phyloP scores from a whole-genome alignment of 2,113 vertebrate species.

The Pluvialis apricaria region DNA sequence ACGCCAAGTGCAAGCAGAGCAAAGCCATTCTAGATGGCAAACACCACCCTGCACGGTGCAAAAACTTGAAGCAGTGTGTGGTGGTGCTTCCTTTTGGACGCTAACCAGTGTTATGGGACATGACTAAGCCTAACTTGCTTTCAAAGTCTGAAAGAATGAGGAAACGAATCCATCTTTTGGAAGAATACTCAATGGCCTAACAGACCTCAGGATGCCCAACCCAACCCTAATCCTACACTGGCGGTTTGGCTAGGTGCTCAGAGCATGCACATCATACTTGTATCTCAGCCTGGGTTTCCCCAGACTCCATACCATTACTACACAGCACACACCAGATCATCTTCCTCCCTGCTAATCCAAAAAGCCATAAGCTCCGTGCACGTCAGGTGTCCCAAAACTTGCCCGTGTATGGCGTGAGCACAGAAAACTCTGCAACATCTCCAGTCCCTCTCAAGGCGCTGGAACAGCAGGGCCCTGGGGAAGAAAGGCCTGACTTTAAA shows the following conservation, averaged over 20 bases:
- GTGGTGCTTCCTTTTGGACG: background rate
- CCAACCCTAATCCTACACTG: background rate
- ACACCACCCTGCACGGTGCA: background rate
- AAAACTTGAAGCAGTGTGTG: accelerated
- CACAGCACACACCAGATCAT: background rate
- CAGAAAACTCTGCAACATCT: background rate
- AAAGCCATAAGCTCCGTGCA: background rate
- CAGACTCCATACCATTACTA: background rate
- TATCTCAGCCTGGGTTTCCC: background rate
- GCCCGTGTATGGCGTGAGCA: background rate
- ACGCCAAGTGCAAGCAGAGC: background rate
- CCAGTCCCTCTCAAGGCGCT: background rate
- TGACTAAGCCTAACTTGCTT: background rate
- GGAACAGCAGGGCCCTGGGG: background rate
- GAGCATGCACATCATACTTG: background rate
- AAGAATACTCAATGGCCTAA: background rate
- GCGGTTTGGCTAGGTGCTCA: background rate
- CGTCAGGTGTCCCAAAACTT: background rate
- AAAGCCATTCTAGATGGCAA: background rate
- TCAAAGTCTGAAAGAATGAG: background rate
- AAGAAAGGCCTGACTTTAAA: conserved; percentile 55
- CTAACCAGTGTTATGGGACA: background rate
- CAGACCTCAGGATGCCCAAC: background rate
- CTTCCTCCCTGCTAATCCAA: background rate
- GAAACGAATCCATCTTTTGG: background rate